These are phyloP conservation scores for Hydropsyche betteni DNA, from an alignment of 2,888 invertebrate species.

Conservation along the genomic window DNA sequence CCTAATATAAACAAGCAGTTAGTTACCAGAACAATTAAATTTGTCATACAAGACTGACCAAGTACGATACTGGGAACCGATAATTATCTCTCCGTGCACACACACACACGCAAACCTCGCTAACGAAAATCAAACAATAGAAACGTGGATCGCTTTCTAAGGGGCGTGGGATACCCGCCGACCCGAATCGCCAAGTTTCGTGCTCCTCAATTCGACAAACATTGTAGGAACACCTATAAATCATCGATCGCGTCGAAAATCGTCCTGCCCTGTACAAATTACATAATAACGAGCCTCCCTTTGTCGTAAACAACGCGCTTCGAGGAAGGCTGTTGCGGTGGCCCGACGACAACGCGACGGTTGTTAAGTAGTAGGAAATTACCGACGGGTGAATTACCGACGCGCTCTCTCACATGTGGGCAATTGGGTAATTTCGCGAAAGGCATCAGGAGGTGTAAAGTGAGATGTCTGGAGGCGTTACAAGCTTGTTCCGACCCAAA, in stretches of 20 bases:
- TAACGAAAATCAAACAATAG: slow-evolving; percentile 1
- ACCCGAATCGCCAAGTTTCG: slow-evolving; percentile 12
- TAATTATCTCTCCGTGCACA: background rate
- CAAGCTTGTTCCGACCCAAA: slow-evolving; percentile 19
- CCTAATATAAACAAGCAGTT: too few species aligned
- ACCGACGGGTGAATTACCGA: too few species aligned
- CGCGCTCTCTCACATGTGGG: background rate
- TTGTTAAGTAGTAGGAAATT: too few species aligned
- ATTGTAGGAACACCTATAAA: background rate
- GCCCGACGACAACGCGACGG: background rate
- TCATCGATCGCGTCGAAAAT: background rate
- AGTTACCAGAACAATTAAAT: background rate
- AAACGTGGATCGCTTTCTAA: slow-evolving; percentile 13
- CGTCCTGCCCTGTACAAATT: too few species aligned
- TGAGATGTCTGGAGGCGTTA: slow-evolving; percentile 40
- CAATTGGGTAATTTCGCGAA: slow-evolving; percentile 20
- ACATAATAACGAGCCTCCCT: too few species aligned
- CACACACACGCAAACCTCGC: too few species aligned
- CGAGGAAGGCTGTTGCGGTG: too few species aligned
- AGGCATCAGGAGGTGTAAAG: slow-evolving; percentile 32
- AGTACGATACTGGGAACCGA: slow-evolving; percentile 11
- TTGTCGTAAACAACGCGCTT: too few species aligned
- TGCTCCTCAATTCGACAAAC: slow-evolving; percentile 6
- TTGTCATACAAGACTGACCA: slow-evolving; percentile 28
- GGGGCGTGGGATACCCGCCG: slow-evolving; percentile 23